phyloP scores from a whole-genome alignment of 2,797 vertebrate genomes.

The Carcharodon carcharias region DNA sequence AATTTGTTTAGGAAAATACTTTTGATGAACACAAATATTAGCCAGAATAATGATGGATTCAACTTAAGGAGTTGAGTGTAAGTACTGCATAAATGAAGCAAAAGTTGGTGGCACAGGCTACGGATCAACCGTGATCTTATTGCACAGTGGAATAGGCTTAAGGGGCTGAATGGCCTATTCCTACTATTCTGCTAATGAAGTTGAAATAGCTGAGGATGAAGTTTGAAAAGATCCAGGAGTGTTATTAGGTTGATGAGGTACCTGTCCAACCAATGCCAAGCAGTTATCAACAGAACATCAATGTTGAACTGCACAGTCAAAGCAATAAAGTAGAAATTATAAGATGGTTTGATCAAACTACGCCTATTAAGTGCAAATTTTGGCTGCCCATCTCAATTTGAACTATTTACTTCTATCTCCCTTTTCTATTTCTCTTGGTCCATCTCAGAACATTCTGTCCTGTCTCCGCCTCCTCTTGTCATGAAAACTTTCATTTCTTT shows the following conservation, averaged over 20 bases:
- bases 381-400: neutral
- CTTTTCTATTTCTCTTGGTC: neutral
- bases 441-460: neutral
- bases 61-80: neutral
- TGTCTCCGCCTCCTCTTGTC: neutral
- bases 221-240: neutral
- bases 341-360: neutral
- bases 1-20: neutral
- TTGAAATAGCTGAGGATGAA: neutral
- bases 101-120: neutral
- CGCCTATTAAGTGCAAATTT: neutral
- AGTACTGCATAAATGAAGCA: neutral
- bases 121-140: neutral
- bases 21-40: neutral
- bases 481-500: neutral
- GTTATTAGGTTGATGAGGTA: neutral
- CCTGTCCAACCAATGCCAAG: neutral
- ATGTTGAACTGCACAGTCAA: neutral
- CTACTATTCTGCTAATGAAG: neutral
- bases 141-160: neutral
- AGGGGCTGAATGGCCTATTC: neutral
- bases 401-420: neutral
- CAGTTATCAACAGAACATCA: neutral
- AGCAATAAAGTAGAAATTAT: neutral
- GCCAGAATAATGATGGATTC: neutral